Conservation (phyloP, 2,113 vertebrate genomes). For the Myotis brandtii region DNA sequence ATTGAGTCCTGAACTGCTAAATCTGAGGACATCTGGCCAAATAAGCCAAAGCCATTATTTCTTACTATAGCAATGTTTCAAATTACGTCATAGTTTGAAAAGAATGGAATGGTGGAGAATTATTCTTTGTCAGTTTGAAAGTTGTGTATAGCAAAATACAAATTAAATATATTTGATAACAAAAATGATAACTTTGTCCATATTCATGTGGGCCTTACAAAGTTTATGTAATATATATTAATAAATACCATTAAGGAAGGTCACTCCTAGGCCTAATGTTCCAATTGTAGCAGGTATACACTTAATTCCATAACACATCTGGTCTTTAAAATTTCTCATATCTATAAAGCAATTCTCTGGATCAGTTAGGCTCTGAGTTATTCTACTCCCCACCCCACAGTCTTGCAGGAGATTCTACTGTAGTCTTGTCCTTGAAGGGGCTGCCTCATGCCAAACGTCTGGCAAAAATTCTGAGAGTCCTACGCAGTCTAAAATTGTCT, state of each 20-base stretch:
- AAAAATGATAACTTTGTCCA: neutral
- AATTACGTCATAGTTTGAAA: neutral
- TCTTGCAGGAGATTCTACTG: neutral
- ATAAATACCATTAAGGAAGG: neutral
- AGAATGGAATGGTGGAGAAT: neutral
- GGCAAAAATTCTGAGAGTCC: neutral
- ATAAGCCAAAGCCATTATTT: neutral
- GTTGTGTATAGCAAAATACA: neutral
- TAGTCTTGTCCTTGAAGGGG: neutral
- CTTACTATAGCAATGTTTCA: neutral
- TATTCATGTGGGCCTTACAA: neutral
- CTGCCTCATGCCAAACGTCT: neutral
- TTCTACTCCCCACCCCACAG: rapidly evolving
- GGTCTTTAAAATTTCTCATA: neutral
- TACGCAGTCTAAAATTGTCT: neutral
- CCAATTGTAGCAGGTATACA: neutral
- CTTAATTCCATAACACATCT: neutral
- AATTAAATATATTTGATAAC: neutral
- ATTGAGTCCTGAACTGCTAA: neutral
- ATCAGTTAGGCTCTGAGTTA: neutral
- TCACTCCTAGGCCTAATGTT: neutral
- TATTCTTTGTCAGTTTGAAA: neutral
- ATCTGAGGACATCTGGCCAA: neutral
- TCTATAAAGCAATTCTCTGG: neutral
- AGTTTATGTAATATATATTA: neutral